Base-by-base conservation (phyloP, 2,797 vertebrate genomes). In the Microctenopoma lineatum region DNA sequence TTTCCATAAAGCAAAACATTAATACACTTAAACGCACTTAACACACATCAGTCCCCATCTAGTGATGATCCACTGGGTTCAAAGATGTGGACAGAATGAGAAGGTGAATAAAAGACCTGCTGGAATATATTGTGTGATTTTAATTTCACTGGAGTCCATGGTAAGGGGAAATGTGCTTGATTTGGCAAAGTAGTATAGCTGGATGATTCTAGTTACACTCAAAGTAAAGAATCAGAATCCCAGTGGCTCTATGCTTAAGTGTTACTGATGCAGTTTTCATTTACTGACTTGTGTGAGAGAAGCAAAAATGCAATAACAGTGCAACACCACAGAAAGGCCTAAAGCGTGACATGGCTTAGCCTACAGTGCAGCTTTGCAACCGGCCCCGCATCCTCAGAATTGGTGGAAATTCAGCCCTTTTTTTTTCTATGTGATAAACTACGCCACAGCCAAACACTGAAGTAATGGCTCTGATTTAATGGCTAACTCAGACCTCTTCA, bases 21-120 rank as follows among this genome's bases (percentile, higher is more conserved):
- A 64, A 77, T 74, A 71, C 48, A 48, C 21, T 21, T 21, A 21
- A 21, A 21, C 10, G 55, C 61, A 58, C 81, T 70, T 78, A 74
- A 84, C 81, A 79, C 69, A 73, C 36, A 38, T 68, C 75, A 54
- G 75, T 66, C 14, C 66, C 53, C 68, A 63, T 56, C 68, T 38
- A 21, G 58, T 15, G 3, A 75, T 66, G 73, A 77, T 63, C 56
- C 66, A 60, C 62, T n/a, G 38, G 48, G 84, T 75, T 86, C 79
- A 84, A 71, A 72, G 68, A 70, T 78, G 53, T 25, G 56, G 32
- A 54, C 50, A 50, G 59, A 62, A 70, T 67, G 51, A 59, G 45
- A 56, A 75, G 76, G 86, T 83, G 89, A 21, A 86, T 88, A 70
- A 89, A 91, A 90, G 70, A 81, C 73, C 66, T 83, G 68, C 73